Base-by-base conservation (phyloP, 2,113 vertebrate genomes). In the Dipodomys spectabilis region DNA sequence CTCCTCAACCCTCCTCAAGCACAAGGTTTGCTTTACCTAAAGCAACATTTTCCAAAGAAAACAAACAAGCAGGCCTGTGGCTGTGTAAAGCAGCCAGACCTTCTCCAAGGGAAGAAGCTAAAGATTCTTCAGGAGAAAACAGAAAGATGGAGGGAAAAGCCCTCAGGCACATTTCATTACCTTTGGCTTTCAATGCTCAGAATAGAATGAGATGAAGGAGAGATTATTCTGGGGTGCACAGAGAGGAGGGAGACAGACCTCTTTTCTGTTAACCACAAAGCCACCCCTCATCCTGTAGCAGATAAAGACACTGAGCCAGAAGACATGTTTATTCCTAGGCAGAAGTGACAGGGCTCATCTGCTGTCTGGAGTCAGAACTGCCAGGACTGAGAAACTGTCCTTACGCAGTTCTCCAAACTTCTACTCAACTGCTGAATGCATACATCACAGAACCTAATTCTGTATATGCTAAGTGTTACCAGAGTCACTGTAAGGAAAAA, bases 271-370 rank as follows among this genome's bases (percentile, higher is more conserved):
- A 88, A 79, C 53, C 32, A 85, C 71, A 62, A 95, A 80, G 75
- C 10, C 19, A 39, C 13, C 62, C 90, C 90, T 92, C 68, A 80
- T 88, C 39, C 10, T 4, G 65, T 87, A 72, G 73, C 69, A 78
- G 92, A 94, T 64, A 96, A 78, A 97, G 89, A 94, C 10, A 86
- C 0, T 71, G 80, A 78, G 69, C 39, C 57, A 22, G 25, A 60
- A 82, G 86, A 91, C 84, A 71, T 4, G 81, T 81, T 97, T 93
- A 39, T 65, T 83, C 74, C 74, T 16, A 32, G 92, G 65, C 39
- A 91, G 72, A 91, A 91, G 95, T 79, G 96, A 96, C 96, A 97
- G 96, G 81, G 82, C 85, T 92, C 81, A 94, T 96, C 97, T 97
- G 81, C 96, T 97, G 95, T 96, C 93, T 94, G 57, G 23, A 16